Percentiles rank a stretch among this genome's conserved stretches.
Conservation (phyloP, 2,797 vertebrate genomes). For the Glossophaga mutica region DNA sequence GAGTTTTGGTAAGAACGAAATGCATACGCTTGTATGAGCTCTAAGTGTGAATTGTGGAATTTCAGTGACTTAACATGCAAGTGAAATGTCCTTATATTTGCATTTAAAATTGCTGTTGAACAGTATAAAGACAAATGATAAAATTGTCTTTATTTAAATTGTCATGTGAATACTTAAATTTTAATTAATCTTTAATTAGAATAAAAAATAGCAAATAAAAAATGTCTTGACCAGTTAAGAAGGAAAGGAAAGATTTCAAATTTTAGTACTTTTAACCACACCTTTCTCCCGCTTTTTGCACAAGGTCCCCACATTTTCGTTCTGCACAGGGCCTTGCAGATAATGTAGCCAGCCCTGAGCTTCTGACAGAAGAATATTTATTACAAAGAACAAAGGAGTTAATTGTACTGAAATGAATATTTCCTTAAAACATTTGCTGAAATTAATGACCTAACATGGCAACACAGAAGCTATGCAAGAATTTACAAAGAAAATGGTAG, state of each 20-base stretch:
- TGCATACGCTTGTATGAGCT: neutral
- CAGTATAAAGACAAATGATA: neutral
- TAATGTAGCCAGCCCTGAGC: neutral
- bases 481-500: neutral
- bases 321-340: neutral
- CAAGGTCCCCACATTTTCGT: neutral
- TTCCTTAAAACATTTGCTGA: neutral
- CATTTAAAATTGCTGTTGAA: neutral
- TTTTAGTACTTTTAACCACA: neutral
- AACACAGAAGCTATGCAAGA: neutral
- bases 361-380: neutral
- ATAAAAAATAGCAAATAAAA: neutral
- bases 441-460: neutral
- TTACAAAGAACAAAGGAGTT: neutral
- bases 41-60: neutral
- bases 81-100: neutral
- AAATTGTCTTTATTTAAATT: no score
- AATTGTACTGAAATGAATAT: neutral
- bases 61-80: neutral
- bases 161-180: neutral
- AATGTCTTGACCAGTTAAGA: neutral
- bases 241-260: neutral
- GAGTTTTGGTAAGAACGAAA: neutral
- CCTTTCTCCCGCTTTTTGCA: neutral
- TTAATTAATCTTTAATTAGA: neutral